Conservation (phyloP, 2,888 invertebrate genomes). For the Athalia rosae region DNA sequence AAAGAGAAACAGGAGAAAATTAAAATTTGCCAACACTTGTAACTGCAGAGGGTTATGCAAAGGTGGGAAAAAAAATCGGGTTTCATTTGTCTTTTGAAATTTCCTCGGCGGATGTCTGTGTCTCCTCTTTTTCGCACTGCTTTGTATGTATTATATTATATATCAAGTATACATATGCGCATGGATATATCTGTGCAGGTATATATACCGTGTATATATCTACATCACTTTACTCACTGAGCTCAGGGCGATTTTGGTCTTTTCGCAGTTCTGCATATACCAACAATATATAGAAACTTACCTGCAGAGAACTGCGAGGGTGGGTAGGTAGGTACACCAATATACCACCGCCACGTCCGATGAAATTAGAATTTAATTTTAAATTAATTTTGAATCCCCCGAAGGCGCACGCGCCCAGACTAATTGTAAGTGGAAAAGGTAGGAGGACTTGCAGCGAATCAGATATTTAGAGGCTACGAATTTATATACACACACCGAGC, state of each 20-base stretch:
- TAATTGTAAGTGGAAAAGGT: slow-evolving; percentile 47
- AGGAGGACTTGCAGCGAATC: background rate
- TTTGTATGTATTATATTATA: too few species aligned
- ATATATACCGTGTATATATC: too few species aligned
- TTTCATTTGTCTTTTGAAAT: slow-evolving; percentile 58
- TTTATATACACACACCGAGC: too few species aligned
- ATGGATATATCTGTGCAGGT: too few species aligned
- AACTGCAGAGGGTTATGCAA: slow-evolving; percentile 15
- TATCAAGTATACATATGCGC: too few species aligned
- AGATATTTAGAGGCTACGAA: slow-evolving; percentile 14
- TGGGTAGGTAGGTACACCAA: too few species aligned
- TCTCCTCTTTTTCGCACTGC: background rate
- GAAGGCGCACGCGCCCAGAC: slow-evolving; percentile 50
- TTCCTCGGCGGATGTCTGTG: slow-evolving; percentile 55
- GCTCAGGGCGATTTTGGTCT: too few species aligned
- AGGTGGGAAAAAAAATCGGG: slow-evolving; percentile 51
- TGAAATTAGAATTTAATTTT: slow-evolving; percentile 46
- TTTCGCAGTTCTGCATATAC: too few species aligned
- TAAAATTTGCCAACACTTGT: slow-evolving; percentile 27
- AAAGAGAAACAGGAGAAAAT: slow-evolving; percentile 43
- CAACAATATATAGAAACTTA: too few species aligned
- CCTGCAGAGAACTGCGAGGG: background rate
- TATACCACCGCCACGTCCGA: slow-evolving; percentile 10
- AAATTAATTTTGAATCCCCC: slow-evolving; percentile 40
- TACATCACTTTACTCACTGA: too few species aligned